A percentile compares a stretch with the other conserved stretches of the same genome.
Evolutionary conservation across 2,888 invertebrate genomes (phyloP).

Genomic region (Psylliodes chrysocephalus): DNA sequence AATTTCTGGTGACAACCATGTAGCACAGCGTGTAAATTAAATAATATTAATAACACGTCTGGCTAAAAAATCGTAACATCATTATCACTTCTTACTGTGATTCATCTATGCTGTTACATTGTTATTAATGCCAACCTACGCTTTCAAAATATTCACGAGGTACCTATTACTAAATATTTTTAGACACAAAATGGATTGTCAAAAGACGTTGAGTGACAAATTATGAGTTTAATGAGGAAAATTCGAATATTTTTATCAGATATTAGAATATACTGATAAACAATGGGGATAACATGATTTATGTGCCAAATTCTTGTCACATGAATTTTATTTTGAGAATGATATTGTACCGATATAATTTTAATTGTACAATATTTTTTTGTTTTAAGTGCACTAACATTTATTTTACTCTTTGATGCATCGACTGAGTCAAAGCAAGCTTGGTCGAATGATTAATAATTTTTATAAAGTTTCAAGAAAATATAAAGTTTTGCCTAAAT

Average conservation of each 20-base stretch:
- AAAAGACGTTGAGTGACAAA: conserved; percentile 8
- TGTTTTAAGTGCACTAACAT: no score
- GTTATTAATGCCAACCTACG: conserved; percentile 5
- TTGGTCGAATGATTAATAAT: no score
- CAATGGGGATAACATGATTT: not conserved
- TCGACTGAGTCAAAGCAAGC: no score
- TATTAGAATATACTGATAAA: not conserved
- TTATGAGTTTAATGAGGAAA: conserved; percentile 4
- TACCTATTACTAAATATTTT: not conserved
- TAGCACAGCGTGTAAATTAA: no score
- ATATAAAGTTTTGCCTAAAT: no score
- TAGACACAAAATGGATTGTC: not conserved
- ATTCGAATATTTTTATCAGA: not conserved
- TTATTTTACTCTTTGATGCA: no score
- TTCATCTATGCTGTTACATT: not conserved
- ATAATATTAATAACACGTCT: not conserved
- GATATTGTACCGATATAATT: no score
- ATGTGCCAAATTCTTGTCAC: conserved; percentile 1
- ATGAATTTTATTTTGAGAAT: conserved; percentile 4
- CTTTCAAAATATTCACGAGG: not conserved
- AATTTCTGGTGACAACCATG: no score
- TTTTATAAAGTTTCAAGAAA: no score
- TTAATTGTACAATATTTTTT: no score
- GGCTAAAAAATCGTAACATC: not conserved
- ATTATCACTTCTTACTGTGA: not conserved